These are phyloP conservation scores for Hymenopus coronatus DNA, from an alignment of 2,888 invertebrate genomes.

Conservation along the genomic window DNA sequence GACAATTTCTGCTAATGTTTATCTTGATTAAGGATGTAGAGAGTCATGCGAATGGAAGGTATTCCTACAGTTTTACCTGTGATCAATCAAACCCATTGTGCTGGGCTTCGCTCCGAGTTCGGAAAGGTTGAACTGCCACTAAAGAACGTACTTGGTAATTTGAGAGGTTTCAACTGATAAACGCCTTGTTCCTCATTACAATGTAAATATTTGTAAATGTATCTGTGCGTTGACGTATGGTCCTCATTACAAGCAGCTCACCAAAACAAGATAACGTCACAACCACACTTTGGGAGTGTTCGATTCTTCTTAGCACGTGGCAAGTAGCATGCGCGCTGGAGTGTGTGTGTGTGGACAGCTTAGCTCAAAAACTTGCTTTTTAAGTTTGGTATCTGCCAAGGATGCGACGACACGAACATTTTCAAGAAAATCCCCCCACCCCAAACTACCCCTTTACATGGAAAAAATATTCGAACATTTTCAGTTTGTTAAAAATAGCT, in stretches of 20 bases:
- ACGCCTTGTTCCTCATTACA: background rate
- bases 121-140: background rate
- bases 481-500: no score
- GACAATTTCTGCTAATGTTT: no score
- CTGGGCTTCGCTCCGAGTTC: background rate
- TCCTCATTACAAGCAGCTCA: background rate
- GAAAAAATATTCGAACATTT: no score
- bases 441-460: no score
- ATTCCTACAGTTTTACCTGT: background rate
- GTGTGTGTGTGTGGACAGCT: no score
- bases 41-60: no score
- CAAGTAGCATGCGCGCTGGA: background rate
- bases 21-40: no score
- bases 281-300: background rate
- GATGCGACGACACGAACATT: no score
- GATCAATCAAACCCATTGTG: background rate
- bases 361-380: no score
- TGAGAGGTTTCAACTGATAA: background rate
- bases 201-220: constrained; percentile 15
- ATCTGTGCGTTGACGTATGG: background rate
- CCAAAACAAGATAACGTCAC: background rate
- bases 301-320: background rate
- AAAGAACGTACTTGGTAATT: background rate
- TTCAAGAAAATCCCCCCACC: no score
- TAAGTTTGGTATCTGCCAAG: no score